These are phyloP conservation scores for Egretta garzetta DNA, from an alignment of 2,113 vertebrate species.

Conservation along the genomic window DNA sequence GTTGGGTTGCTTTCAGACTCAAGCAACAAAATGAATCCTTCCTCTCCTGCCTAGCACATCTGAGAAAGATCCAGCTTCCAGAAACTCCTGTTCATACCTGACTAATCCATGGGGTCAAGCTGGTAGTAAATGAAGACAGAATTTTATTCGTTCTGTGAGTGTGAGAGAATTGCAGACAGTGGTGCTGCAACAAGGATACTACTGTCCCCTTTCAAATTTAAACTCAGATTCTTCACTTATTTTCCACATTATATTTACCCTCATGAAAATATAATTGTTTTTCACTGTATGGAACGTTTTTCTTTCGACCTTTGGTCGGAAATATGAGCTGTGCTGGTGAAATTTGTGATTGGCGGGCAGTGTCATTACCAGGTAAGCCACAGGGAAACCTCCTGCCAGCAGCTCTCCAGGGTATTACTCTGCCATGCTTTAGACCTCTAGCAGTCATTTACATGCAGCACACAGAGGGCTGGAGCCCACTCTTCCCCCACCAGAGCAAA, in stretches of 20 bases:
- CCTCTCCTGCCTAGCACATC: not conserved
- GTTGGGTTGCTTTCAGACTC: not conserved
- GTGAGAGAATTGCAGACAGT: not conserved
- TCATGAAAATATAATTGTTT: not conserved
- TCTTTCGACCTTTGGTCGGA: not conserved
- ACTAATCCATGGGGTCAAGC: not conserved
- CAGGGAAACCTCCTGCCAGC: not conserved
- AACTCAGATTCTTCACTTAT: not conserved
- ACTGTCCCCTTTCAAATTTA: not conserved
- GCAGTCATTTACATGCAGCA: not conserved
- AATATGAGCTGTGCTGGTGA: not conserved
- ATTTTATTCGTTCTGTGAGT: not conserved
- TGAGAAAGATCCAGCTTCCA: not conserved
- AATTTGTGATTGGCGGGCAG: not conserved
- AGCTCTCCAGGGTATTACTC: not conserved
- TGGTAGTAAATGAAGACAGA: not conserved
- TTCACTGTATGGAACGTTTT: not conserved
- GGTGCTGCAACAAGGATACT: not conserved
- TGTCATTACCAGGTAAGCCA: not conserved
- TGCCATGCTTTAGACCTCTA: not conserved
- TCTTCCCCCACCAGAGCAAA: not conserved
- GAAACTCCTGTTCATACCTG: not conserved
- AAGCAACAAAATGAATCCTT: not conserved
- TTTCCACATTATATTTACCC: not conserved
- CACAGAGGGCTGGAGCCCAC: not conserved